Evolutionary conservation across 2,113 vertebrate genomes (phyloP), one percentile per base, ranked within the genome.

Genomic region (Vidua chalybeata): DNA sequence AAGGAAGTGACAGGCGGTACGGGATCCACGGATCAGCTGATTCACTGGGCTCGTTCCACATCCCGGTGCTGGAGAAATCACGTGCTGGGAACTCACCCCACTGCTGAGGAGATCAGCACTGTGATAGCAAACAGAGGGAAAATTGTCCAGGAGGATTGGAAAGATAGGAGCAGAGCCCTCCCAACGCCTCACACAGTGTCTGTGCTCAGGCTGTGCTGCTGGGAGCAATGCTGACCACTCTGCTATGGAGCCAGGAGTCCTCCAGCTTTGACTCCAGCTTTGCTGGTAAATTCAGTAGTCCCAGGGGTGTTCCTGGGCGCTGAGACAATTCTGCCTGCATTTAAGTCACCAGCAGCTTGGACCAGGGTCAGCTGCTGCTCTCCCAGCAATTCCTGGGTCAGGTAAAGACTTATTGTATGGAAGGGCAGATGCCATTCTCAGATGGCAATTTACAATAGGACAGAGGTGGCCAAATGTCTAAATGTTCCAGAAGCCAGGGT

Each of bases 1-100:
- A 52, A 62, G 71, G 93, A 90, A 94, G 93, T 90, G 92, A 92
- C 93, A 96, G 92, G 96, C 88, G 37, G 83, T 2, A 56, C 1
- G 17, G 92, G 79, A 90, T 35, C 46, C 2, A 1, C 9, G 4
- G 43, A 92, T 90, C 90, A 95, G 94, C 93, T 78, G 87, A 61
- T 89, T 49, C 87, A 54, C 7, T 66, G 66, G 58, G 87, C 91
- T 91, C 72, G 4, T 63, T 59, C 48, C 37, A 62, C 88, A 52
- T 37, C 46, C 67, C 59, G 4, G 43, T 1, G 1, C 87, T 89
- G 39, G 62, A 66, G 75, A 74, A 77, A 78, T 84, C 67, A 83
- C 69, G 7, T 15, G 41, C 43, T 88, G 89, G 64, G 58, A 95
- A 76, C 84, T 88, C 79, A 33, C 80, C 39, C 74, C 56, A 30